Evolutionary conservation across 2,113 vertebrate genomes (phyloP).

Genomic region (Naja naja): DNA sequence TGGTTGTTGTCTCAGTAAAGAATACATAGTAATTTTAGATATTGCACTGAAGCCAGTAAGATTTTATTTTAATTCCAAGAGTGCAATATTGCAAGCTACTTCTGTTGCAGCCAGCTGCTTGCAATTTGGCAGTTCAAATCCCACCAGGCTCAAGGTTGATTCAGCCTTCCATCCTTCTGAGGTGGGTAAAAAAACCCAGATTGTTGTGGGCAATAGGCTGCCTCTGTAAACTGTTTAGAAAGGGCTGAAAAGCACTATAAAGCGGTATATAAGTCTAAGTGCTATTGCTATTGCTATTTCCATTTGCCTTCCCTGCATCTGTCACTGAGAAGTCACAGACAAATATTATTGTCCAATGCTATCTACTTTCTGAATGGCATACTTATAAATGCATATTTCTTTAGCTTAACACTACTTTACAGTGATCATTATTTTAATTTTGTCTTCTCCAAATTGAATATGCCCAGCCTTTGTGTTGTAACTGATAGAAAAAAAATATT

Average conservation of each 20-base stretch:
- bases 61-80: not conserved
- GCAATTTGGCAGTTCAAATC: no score
- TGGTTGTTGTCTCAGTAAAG: not conserved
- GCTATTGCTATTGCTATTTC: not conserved
- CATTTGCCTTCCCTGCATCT: not conserved
- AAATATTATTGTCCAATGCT: not conserved
- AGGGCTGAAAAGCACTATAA: no score
- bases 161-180: no score
- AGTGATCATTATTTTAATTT: not conserved
- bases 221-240: no score
- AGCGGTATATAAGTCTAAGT: no score
- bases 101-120: no score
- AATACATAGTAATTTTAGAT: not conserved
- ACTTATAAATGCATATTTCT: not conserved
- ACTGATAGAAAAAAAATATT: not conserved
- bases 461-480: not conserved
- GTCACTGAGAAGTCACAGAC: slow-evolving; percentile 10
- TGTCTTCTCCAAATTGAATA: not conserved
- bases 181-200: no score
- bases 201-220: no score
- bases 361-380: not conserved
- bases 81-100: no score
- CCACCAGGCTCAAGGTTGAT: no score
- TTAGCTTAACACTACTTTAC: not conserved
- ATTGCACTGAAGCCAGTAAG: not conserved